Evolutionary conservation across 2,797 vertebrate genomes (phyloP), one percentile per base, ranked within the genome.

Genomic region (Macroramphosus scolopax): DNA sequence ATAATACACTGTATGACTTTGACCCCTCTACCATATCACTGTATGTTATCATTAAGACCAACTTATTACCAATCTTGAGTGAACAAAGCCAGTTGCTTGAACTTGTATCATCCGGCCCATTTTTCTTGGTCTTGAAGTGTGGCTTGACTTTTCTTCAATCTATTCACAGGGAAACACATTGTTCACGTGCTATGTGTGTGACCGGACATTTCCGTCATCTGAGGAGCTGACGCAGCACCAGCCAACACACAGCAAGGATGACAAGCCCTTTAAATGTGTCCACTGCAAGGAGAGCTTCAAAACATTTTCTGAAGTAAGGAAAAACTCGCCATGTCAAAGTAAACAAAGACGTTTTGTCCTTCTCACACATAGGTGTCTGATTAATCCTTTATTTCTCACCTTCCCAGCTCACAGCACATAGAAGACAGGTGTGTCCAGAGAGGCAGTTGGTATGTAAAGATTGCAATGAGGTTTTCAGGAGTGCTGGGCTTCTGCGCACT

Each of bases 171-270:
- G 89, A 31, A 89, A 92, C 75, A 92, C 89, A 9, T 83, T 94
- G 56, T 94, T 93, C 75, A 90, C 91, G 17, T 93, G 92, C 72
- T 93, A 93, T 26, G 90, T 92, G 75, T 93, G 92, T 14, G 51
- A 90, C 39, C 80, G 90, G 22, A 88, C 89, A 31, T 94, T 93
- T 77, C 78, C 54, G 6, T 92, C 89, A n/a, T 93, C 92, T 31
- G 88, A 91, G 63, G 88, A 89, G 62, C 76, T 93, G 57, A 92
- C 90, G 0, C 77, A 86, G 57, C 92, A 93, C 80, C 93, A 93
- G 86, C 87, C 87, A 5, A 86, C 89, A 41, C 93, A 93, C 33
- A 85, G 89, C 69, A 92, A 89, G 68, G 91, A 90, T 18, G 90
- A 91, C 71, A 92, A 92, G 71, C 91, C 91, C 63, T 92, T 92